phyloP scores from a whole-genome alignment of 1,140 invertebrate species.

The Pseudachorutes palmiensis region DNA sequence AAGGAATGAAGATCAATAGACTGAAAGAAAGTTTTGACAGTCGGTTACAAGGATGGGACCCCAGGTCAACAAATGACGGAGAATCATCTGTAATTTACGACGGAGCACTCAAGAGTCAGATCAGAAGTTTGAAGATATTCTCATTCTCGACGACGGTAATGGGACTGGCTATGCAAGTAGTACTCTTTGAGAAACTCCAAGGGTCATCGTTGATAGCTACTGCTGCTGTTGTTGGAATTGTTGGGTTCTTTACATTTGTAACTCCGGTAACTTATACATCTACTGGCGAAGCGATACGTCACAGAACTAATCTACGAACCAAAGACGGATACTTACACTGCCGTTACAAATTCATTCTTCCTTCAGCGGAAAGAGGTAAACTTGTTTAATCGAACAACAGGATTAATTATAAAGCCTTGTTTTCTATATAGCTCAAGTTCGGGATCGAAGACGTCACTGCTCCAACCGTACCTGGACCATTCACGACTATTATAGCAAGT shows the following conservation, averaged over 20 bases:
- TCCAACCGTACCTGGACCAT: slow-evolving; percentile 69
- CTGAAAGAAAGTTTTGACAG: background rate
- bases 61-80: background rate
- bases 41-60: background rate
- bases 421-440: slow-evolving; percentile 59
- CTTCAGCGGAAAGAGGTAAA: slow-evolving; percentile 53
- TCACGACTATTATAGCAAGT: slow-evolving; percentile 65
- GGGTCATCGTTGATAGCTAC: slow-evolving; percentile 49
- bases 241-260: slow-evolving; percentile 49
- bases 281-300: slow-evolving; percentile 77
- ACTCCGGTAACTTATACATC: slow-evolving; percentile 75
- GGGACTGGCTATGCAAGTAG: slow-evolving; percentile 62
- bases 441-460: slow-evolving; percentile 63
- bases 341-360: slow-evolving; percentile 61
- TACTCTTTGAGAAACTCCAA: slow-evolving; percentile 55
- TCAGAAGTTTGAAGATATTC: slow-evolving; percentile 67
- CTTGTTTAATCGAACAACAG: background rate
- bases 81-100: slow-evolving; percentile 47
- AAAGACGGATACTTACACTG: slow-evolving; percentile 55
- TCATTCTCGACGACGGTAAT: slow-evolving; percentile 64
- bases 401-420: slow-evolving; percentile 1
- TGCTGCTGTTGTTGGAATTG: slow-evolving; percentile 56
- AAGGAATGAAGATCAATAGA: background rate
- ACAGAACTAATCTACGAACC: slow-evolving; percentile 57
- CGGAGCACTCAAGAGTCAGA: slow-evolving; percentile 57